Evolutionary conservation across 2,797 vertebrate genomes (phyloP).

Genomic region (Alectoris magna): DNA sequence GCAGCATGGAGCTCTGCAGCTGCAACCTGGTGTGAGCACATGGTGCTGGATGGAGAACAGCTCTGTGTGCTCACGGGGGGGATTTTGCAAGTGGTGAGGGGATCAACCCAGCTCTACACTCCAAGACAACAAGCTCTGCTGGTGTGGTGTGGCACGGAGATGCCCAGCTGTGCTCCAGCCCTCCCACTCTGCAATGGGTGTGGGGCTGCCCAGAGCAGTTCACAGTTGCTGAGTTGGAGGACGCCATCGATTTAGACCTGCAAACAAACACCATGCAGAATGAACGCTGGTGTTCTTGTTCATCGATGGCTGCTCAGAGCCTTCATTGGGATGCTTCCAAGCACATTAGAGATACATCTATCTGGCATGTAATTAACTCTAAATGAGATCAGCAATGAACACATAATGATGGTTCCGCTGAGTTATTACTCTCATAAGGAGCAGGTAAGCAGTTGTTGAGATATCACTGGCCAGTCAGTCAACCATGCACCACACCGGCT

Average conservation of each 20-base stretch:
- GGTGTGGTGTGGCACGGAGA: background rate
- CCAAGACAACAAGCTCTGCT: background rate
- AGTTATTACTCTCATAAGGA: background rate
- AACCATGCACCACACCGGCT: fast-evolving
- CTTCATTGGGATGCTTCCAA: background rate
- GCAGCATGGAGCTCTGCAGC: background rate
- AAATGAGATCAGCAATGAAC: background rate
- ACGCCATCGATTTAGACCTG: background rate
- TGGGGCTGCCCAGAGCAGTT: background rate
- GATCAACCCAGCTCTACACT: background rate
- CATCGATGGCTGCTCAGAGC: background rate
- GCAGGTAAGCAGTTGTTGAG: background rate
- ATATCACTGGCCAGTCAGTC: background rate
- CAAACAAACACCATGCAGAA: background rate
- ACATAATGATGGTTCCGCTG: background rate
- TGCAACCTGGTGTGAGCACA: background rate
- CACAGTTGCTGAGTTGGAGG: too few species aligned
- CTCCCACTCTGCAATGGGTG: background rate
- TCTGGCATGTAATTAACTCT: slow-evolving; percentile 29
- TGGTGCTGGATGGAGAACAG: background rate
- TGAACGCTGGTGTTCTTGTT: fast-evolving
- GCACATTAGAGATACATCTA: background rate
- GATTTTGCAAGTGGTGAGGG: fast-evolving
- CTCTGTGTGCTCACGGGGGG: fast-evolving
- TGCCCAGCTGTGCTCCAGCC: background rate